These are phyloP conservation scores for Limosa lapponica DNA, from an alignment of 2,797 vertebrate genomes.

Conservation along the genomic window DNA sequence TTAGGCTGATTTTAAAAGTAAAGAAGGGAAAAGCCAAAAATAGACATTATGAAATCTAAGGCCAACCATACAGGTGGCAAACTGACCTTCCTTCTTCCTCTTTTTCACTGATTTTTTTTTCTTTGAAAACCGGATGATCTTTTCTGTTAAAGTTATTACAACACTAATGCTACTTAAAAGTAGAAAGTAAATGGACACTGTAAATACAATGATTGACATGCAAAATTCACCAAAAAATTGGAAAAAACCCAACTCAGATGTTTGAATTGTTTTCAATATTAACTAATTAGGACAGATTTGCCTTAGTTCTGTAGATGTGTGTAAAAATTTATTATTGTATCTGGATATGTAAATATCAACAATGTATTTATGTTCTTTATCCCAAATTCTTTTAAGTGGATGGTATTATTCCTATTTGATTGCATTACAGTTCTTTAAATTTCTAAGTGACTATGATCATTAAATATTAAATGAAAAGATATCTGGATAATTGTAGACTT, in stretches of 20 bases:
- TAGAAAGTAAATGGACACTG: neutral
- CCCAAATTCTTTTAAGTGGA: neutral
- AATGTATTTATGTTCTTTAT: neutral
- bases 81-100: neutral
- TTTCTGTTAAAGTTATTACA: neutral
- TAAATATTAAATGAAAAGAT: neutral
- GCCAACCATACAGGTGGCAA: neutral
- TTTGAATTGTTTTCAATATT: neutral
- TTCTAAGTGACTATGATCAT: neutral
- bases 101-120: neutral
- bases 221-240: neutral
- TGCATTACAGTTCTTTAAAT: neutral
- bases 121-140: neutral
- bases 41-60: neutral
- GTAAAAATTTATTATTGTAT: neutral
- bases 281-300: neutral
- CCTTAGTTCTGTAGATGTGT: neutral
- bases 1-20: neutral
- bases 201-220: neutral
- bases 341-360: neutral
- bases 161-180: neutral
- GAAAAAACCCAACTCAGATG: rapidly evolving
- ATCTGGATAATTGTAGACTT: neutral
- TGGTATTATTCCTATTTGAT: neutral
- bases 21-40: neutral